Base-by-base conservation (phyloP, 1,140 invertebrate genomes). In the Brachionus plicatilis region DNA sequence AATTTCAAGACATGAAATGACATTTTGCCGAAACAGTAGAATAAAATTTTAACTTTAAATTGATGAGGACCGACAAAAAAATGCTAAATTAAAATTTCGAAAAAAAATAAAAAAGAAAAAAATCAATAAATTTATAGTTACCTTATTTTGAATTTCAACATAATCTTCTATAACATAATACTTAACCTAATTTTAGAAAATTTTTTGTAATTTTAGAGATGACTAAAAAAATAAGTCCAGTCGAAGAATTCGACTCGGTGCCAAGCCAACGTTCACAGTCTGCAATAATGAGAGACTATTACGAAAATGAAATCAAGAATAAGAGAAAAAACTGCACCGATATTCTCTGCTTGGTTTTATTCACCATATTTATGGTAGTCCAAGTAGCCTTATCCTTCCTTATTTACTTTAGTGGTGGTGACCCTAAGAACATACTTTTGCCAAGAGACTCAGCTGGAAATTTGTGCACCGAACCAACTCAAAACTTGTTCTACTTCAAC, bases 311-410 rank as follows among this genome's bases (percentile, higher is more conserved):
- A 50, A 76, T 76, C 29, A 50, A 47, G 11, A 76, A 76, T 6
- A 76, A 76, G 33, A 24, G 72, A 50, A 76, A 76, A 76, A 82
- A 82, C 41, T 82, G 79, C 33, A 82, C 79, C 11, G 79, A 82
- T 60, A 60, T 82, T 24, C 6, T 68, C 1, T 82, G 79, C 20
- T 27, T 82, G 14, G 27, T 82, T 14, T 47, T 82, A 24, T 82
- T 82, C 27, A 24, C 27, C 2, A 33, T 82, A 27, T 82, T 82
- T 27, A 29, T 82, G 11, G 11, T 82, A 17, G 79, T 33, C 14
- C 79, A 82, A 47, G 29, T 45, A 29, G 53, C 43, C 4, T 27
- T 82, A n/a, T 82, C 79, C 1, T 37, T 60, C n/a, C 27, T 82
- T 14, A 60, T 82, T 20, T 82, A 65, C 41, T 60, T 82, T 20